Conservation (phyloP, 2,888 invertebrate genomes). For the Athalia cordata region DNA sequence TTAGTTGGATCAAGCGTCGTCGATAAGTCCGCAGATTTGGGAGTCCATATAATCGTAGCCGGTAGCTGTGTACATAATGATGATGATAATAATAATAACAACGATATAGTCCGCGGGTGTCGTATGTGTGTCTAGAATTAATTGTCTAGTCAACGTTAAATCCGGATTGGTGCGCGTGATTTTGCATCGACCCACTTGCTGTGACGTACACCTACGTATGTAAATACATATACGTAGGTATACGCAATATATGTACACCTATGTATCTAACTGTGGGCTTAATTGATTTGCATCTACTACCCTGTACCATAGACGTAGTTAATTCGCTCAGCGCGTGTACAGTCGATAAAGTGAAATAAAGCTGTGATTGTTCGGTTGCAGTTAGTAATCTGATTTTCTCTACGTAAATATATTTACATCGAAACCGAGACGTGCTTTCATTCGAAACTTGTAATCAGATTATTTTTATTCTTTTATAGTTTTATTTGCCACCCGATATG, state of each 20-base stretch:
- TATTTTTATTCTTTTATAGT: too few relatives aligned
- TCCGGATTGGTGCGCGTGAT: not conserved
- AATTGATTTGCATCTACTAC: constrained; percentile 25
- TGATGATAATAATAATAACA: too few relatives aligned
- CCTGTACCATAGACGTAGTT: not conserved
- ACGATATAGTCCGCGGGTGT: too few relatives aligned
- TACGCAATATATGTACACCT: too few relatives aligned
- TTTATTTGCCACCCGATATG: too few relatives aligned
- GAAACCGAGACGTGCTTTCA: too few relatives aligned
- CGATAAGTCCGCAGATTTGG: too few relatives aligned
- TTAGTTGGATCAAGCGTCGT: too few relatives aligned
- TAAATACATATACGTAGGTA: not conserved
- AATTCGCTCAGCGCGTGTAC: not conserved
- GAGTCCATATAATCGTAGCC: too few relatives aligned
- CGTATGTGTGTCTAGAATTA: not conserved
- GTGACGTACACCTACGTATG: not conserved
- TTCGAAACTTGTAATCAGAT: too few relatives aligned
- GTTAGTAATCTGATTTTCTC: not conserved
- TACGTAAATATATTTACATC: too few relatives aligned
- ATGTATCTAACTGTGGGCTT: constrained; percentile 4
- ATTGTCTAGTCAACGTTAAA: not conserved
- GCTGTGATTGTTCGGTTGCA: not conserved
- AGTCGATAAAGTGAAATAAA: constrained; percentile 27
- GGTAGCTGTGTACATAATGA: too few relatives aligned
- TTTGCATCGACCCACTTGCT: constrained; percentile 28